These are phyloP conservation scores for Capricornis sumatraensis DNA, from an alignment of 2,113 vertebrate genomes.

Conservation along the genomic window DNA sequence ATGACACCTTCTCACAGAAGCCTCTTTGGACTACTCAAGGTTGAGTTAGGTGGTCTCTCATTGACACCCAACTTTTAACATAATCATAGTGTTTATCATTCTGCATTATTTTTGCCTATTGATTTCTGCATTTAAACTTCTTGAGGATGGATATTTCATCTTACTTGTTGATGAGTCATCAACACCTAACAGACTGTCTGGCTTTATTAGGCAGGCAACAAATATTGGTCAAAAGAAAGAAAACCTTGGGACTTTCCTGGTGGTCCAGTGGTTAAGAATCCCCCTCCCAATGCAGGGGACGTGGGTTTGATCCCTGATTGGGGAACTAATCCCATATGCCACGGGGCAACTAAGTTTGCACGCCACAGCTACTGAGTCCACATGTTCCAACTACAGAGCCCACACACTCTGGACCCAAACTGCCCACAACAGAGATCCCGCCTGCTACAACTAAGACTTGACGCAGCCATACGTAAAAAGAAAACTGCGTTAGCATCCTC, in stretches of 20 bases:
- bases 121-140: neutral
- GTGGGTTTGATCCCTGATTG: neutral
- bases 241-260: neutral
- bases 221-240: neutral
- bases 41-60: neutral
- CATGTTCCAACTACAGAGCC: neutral
- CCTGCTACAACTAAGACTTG: neutral
- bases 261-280: neutral
- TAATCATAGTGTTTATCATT: neutral
- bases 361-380: neutral
- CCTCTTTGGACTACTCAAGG: neutral
- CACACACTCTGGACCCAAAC: neutral
- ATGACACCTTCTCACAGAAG: neutral
- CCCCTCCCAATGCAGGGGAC: neutral
- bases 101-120: neutral
- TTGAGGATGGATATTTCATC: neutral
- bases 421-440: neutral
- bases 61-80: neutral
- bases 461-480: neutral
- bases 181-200: neutral
- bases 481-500: accelerated
- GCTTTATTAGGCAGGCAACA: neutral
- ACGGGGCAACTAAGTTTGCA: neutral
- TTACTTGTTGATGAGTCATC: neutral
- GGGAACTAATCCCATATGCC: neutral